Conservation (phyloP, 2,113 vertebrate species). For the Lutjanus erythropterus region DNA sequence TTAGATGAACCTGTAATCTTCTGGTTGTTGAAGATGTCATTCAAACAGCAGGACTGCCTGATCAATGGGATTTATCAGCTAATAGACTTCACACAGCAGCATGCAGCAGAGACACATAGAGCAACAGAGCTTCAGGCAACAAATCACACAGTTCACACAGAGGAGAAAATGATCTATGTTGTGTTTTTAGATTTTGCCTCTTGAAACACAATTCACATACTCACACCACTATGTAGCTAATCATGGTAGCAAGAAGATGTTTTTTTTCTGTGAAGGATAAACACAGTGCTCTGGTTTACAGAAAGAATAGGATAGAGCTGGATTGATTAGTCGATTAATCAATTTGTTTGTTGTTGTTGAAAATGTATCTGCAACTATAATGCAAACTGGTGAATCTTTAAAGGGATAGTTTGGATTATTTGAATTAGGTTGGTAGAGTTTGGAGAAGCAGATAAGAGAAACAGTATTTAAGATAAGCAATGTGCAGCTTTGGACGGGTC, state of each 20-base stretch:
- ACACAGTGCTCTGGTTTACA: not conserved
- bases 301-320: not conserved
- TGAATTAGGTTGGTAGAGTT: too few relatives aligned
- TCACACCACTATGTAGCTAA: not conserved
- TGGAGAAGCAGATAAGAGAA: too few relatives aligned
- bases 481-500: too few relatives aligned
- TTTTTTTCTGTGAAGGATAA: not conserved
- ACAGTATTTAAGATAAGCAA: too few relatives aligned
- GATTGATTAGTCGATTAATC: not conserved
- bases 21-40: not conserved
- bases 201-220: not conserved
- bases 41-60: slow-evolving; percentile 1
- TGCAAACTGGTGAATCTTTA: not conserved
- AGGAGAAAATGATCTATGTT: not conserved
- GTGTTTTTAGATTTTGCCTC: not conserved
- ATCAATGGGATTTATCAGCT: slow-evolving; percentile 14
- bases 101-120: not conserved
- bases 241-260: not conserved
- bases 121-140: slow-evolving; percentile 4
- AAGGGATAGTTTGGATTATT: too few relatives aligned
- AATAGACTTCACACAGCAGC: not conserved
- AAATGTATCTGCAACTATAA: not conserved
- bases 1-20: slow-evolving; percentile 6
- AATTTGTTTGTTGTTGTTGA: not conserved
- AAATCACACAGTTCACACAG: not conserved